Conservation (phyloP, 2,797 vertebrate genomes). For the Tenualosa ilisha region DNA sequence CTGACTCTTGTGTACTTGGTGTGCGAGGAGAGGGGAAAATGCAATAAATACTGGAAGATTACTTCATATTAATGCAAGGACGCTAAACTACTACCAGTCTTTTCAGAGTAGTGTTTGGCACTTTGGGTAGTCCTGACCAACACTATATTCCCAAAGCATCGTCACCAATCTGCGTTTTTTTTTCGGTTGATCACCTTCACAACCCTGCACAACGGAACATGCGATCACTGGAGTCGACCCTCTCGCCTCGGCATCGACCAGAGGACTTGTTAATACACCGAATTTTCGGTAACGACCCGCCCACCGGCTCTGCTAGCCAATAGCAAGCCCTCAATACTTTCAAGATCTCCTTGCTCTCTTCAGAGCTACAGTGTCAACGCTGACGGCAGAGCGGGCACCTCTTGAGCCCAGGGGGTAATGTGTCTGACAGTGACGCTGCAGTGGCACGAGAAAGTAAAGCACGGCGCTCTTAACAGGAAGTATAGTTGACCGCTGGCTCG, state of each 20-base stretch:
- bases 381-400: conserved; percentile 41
- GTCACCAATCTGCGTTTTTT: not conserved
- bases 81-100: not conserved
- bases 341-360: conserved; percentile 27
- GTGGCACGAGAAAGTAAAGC: not conserved
- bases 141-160: not conserved
- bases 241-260: not conserved
- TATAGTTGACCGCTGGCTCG: conserved; percentile 33
- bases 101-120: not conserved
- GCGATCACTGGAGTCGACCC: not conserved
- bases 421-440: not conserved
- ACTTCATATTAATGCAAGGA: not conserved
- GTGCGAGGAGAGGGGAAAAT: not conserved
- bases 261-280: not conserved
- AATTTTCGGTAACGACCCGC: conserved; percentile 33
- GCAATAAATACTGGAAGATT: not conserved
- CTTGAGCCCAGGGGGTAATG: conserved; percentile 20
- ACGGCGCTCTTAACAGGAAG: conserved; percentile 36
- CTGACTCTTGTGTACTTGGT: not conserved
- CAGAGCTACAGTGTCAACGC: conserved; percentile 18
- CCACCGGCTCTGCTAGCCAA: conserved; percentile 33
- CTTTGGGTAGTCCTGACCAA: not conserved
- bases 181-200: not conserved
- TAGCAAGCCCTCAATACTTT: conserved; percentile 36
- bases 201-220: not conserved